Base-by-base conservation (phyloP, 2,797 vertebrate species). In the Amniataba percoides region DNA sequence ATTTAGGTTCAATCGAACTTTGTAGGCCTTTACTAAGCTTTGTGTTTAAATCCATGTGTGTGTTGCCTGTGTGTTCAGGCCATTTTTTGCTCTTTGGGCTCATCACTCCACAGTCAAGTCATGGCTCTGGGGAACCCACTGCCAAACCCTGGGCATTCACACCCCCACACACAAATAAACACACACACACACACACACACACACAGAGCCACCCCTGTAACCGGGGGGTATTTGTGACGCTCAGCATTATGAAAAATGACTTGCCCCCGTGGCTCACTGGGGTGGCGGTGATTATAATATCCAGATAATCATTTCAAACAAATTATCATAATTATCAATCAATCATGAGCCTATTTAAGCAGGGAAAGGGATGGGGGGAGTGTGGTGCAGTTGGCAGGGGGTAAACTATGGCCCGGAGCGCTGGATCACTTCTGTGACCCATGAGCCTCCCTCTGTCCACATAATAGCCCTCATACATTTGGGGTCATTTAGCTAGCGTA, bases 251-350 rank as follows among this genome's bases (percentile, higher is more conserved):
- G 88, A 94, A 93, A 94, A 95, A 95, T 90, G 89, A 92, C 90
- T 90, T 87, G 86, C 72, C 90, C 82, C 92, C 76, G 53, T 88
- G 71, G 92, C 87, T 87, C 56, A 88, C 58, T 81, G 92, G 95
- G 92, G 91, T 89, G 92, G 83, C 94, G 77, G 83, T 81, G 92
- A 94, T 94, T 95, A 94, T 96, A 96, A 97, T 95, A 95, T 94
- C 96, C 96, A 96, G 94, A 97, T 96, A 96, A 97, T 97, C 96
- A 97, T 97, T 96, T 96, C 91, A 95, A 95, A 96, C 96, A 95
- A 97, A 98, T 99, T 96, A 98, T 96, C 96, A 96, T 97, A 96
- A 97, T 97, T 97, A 97, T 97, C 96, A 96, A 97, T 98, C 97
- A 95, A 96, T 98, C 97, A 96, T 95, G 95, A 90, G 70, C 66